These are phyloP conservation scores for Molothrus ater DNA, from an alignment of 2,797 vertebrate genomes.

Conservation along the genomic window DNA sequence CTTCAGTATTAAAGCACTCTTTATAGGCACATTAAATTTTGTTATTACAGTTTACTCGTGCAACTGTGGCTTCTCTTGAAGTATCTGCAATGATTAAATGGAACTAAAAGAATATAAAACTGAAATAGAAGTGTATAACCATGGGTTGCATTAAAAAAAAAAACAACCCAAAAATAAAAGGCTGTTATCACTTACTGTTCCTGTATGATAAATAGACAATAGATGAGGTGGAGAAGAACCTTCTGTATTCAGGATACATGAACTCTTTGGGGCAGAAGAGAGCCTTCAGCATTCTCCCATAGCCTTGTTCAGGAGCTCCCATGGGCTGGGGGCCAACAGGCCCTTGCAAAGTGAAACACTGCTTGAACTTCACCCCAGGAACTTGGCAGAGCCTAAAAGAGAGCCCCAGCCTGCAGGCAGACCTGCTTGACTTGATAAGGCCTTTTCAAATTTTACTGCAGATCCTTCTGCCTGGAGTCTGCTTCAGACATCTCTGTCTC, in stretches of 20 bases:
- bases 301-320: conserved; percentile 1
- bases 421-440: not conserved
- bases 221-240: not conserved
- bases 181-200: not conserved
- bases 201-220: not conserved
- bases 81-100: not conserved
- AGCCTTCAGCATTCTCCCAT: not conserved
- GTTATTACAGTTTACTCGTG: not conserved
- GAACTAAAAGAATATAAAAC: not conserved
- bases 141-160: not conserved
- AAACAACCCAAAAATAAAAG: not conserved
- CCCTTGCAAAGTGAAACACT: not conserved
- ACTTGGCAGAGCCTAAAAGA: not conserved
- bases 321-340: not conserved
- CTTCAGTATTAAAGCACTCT: not conserved
- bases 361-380: not conserved
- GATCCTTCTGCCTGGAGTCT: not conserved
- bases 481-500: not conserved
- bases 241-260: not conserved
- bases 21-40: not conserved
- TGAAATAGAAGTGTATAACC: not conserved
- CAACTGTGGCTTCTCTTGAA: not conserved
- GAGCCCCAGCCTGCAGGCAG: not conserved
- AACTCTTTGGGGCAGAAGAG: not conserved
- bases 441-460: not conserved